Conservation (phyloP, 2,888 invertebrate genomes). For the Nephrotoma appendiculata region DNA sequence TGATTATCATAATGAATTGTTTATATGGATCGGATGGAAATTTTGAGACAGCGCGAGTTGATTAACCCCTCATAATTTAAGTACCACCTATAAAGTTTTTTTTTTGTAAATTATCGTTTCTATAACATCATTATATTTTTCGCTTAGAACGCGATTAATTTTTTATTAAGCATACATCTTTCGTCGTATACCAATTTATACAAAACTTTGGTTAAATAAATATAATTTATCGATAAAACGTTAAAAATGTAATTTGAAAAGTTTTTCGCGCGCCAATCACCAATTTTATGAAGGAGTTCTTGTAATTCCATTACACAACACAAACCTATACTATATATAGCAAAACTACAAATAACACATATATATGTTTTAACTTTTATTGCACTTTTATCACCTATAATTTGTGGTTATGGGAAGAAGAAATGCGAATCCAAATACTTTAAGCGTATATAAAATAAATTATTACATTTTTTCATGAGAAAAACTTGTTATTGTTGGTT, state of each 20-base stretch:
- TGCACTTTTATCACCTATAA: neutral
- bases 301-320: neutral
- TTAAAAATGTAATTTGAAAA: neutral
- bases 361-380: neutral
- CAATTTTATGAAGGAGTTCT: neutral
- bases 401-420: neutral
- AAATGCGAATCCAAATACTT: neutral
- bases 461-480: neutral
- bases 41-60: neutral
- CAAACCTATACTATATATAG: neutral
- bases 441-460: neutral
- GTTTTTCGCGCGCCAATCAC: neutral
- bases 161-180: too few relatives aligned
- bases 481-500: neutral
- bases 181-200: neutral
- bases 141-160: too few relatives aligned
- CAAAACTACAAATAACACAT: neutral
- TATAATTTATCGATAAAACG: neutral
- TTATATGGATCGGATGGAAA: neutral
- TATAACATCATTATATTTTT: neutral
- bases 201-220: neutral
- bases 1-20: neutral
- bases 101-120: neutral
- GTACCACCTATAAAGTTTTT: neutral
- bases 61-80: neutral